Evolutionary conservation across 1,140 invertebrate species (phyloP).

Genomic region (Diploscapter pachys): DNA sequence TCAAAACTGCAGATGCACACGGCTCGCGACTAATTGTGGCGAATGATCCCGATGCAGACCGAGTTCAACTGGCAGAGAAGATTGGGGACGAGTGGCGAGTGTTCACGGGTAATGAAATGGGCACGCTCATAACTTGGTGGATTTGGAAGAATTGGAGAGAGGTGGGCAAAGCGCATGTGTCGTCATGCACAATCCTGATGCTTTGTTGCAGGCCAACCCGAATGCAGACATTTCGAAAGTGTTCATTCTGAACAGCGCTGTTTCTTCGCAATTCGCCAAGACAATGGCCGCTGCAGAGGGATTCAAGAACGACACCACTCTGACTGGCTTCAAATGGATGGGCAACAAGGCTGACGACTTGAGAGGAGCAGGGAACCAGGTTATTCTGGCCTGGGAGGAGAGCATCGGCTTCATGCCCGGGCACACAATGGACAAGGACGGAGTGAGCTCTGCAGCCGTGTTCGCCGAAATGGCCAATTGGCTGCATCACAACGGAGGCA

Average conservation of each 20-base stretch:
- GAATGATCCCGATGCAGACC: constrained; percentile 97
- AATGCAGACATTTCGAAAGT: constrained; percentile 46
- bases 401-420: constrained; percentile 82
- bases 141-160: constrained; percentile 67
- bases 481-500: constrained; percentile 66
- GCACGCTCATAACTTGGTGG: constrained; percentile 94
- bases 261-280: constrained; percentile 91
- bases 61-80: constrained; percentile 82
- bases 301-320: constrained; percentile 72
- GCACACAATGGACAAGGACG: constrained; percentile 88
- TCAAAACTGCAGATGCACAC: constrained; percentile 75
- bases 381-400: constrained; percentile 89
- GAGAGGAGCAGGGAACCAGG: constrained; percentile 66
- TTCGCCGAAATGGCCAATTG: constrained; percentile 75
- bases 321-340: constrained; percentile 99
- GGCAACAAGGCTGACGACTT: constrained; percentile 81
- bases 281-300: constrained; percentile 79
- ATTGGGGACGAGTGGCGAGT: constrained; percentile 77
- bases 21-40: constrained; percentile 78
- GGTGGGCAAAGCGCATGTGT: too few species aligned
- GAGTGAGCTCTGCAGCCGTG: constrained; percentile 78
- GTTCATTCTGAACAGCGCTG: constrained; percentile 84
- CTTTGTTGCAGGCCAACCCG: constrained; percentile 38
- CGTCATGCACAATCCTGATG: background rate
- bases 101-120: constrained; percentile 92